These are phyloP conservation scores for Pherbina coryleti DNA, from an alignment of 2,888 invertebrate species.

Conservation along the genomic window DNA sequence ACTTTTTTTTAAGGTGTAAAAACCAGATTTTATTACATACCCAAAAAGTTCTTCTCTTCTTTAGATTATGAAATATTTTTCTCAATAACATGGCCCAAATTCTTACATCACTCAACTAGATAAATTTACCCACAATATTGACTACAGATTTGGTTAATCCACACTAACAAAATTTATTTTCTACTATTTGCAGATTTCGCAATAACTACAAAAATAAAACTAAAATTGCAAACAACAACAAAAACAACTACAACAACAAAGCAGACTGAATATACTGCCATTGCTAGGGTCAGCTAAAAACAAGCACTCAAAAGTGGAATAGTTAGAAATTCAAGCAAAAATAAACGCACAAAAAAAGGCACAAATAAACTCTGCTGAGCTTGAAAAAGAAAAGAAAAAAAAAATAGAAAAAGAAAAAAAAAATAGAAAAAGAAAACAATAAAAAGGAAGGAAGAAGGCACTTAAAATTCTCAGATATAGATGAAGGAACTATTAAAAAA, in stretches of 20 bases:
- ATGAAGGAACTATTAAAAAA: not conserved
- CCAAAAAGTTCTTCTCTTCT: not conserved
- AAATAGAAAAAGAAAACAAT: not conserved
- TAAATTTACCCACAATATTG: too few relatives aligned
- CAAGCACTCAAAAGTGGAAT: not conserved
- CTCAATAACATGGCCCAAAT: not conserved
- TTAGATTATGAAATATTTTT: not conserved
- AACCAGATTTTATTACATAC: not conserved
- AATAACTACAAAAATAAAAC: not conserved
- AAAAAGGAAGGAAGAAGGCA: too few relatives aligned
- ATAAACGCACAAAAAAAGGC: not conserved
- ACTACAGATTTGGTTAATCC: not conserved
- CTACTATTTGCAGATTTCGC: not conserved
- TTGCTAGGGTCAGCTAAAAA: not conserved
- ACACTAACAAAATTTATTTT: not conserved
- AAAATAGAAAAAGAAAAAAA: not conserved
- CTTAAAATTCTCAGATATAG: not conserved
- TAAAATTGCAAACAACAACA: not conserved
- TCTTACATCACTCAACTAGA: too few relatives aligned
- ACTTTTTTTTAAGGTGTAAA: too few relatives aligned
- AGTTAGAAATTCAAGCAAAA: not conserved
- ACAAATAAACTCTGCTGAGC: not conserved
- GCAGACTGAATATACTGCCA: not conserved
- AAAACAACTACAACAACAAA: conserved; percentile 4
- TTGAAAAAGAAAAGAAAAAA: not conserved